Base-by-base conservation (phyloP, 2,888 invertebrate species). In the Hermaeophaga mercurialis region DNA sequence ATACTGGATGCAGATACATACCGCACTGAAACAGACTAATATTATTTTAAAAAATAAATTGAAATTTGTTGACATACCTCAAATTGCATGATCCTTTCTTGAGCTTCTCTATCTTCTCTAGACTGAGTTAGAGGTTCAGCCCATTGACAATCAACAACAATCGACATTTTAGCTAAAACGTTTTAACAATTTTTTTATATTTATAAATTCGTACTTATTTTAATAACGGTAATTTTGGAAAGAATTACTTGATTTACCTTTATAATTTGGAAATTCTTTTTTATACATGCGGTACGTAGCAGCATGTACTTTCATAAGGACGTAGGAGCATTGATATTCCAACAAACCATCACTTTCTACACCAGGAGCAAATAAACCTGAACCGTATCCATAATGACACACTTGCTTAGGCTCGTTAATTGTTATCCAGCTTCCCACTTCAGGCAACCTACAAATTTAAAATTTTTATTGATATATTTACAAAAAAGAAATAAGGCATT, bases 291-390 rank as follows among this genome's bases (percentile, higher is more conserved):
- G 81, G 73, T 85, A 89, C 0, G 82, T 81, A 64, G 80, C 82
- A 1, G 85, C 86, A 67, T 90, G 89, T 0, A 88, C 83, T 65
- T 84, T 80, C 9, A 89, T 75, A 33, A 86, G 73, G 46, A 82
- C 84, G 66, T 87, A 84, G 52, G 82, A 82, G 67, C 85, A 86
- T 28, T 82, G 70, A 71, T 89, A 89, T 63, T 83, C 82, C 6
- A 82, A 83, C n/a, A 82, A 80, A 6, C 84, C 85, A 46, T 82
- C 79, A 53, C 80, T 80, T 58, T 79, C 73, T 8, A 80, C 54
- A 1, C 80, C 83, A 8, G 81, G 82, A 6, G 82, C 82, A 56
- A 80, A 79, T 64, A 77, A 77, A 0, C 71, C 77, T 61, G 77
- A 78, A 11, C 82, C 83, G 22, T 55, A 45, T 17, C 46, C 45